Evolutionary conservation across 2,888 invertebrate genomes (phyloP).

Genomic region (Polyommatus iphigenia): DNA sequence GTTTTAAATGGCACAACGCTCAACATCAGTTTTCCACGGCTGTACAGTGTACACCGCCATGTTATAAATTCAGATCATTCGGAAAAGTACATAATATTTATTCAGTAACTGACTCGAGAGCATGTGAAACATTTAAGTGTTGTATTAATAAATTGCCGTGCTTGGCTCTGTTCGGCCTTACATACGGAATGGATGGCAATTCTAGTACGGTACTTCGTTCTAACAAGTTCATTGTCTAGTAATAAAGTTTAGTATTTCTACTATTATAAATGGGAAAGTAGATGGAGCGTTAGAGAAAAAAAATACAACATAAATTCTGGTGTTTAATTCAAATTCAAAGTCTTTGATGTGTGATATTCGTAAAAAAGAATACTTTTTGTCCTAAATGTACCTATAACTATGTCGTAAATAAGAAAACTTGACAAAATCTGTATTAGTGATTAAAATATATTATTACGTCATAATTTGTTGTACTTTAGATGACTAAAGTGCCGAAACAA

Average conservation of each 20-base stretch:
- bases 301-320: neutral
- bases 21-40: neutral
- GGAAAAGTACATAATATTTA: neutral
- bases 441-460: neutral
- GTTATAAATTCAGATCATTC: neutral
- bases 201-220: neutral
- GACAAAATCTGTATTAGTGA: neutral
- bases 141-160: constrained; percentile 9
- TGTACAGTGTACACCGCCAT: neutral
- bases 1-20: neutral
- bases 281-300: neutral
- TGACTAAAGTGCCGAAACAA: constrained; percentile 35
- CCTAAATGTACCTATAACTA: too few relatives aligned
- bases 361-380: too few relatives aligned
- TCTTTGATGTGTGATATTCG: too few relatives aligned
- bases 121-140: constrained; percentile 9
- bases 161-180: neutral
- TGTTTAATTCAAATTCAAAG: too few relatives aligned
- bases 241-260: neutral
- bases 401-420: too few relatives aligned
- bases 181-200: constrained; percentile 14
- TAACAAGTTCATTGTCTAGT: neutral
- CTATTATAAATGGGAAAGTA: neutral
- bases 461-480: neutral
- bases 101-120: neutral